Conservation (phyloP, 2,113 vertebrate genomes). For the Tyrannus savana region DNA sequence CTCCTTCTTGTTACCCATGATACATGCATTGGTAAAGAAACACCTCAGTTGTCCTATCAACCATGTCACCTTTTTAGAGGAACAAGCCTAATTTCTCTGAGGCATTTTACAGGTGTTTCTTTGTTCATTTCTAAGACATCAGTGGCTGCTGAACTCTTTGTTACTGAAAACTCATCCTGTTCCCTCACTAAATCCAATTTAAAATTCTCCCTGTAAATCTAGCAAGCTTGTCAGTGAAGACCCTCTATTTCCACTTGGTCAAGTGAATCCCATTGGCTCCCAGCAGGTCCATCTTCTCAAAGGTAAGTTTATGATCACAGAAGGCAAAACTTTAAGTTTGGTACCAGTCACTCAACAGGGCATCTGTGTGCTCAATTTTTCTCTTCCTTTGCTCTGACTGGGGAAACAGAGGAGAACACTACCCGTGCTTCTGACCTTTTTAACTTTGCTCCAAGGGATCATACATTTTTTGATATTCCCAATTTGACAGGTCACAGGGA, state of each 20-base stretch:
- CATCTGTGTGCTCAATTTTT: neutral
- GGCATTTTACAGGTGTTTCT: neutral
- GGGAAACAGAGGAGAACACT: neutral
- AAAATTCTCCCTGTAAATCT: neutral
- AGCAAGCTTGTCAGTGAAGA: neutral
- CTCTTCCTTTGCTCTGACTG: neutral
- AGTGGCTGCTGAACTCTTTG: neutral
- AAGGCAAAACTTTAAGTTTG: neutral
- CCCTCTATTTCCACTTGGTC: neutral
- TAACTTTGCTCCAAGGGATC: neutral
- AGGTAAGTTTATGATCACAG: neutral
- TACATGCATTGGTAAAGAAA: neutral
- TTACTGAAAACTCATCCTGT: neutral
- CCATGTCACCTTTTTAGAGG: neutral
- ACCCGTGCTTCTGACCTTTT: neutral
- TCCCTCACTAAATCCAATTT: neutral
- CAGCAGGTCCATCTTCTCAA: neutral
- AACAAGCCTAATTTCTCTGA: neutral
- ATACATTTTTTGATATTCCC: neutral
- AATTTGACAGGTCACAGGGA: neutral
- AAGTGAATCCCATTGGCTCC: neutral
- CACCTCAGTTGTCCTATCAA: neutral
- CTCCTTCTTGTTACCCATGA: neutral
- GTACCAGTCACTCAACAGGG: neutral
- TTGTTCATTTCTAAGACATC: neutral